phyloP scores from a whole-genome alignment of 2,888 invertebrate genomes.

The Homarus gammarus region DNA sequence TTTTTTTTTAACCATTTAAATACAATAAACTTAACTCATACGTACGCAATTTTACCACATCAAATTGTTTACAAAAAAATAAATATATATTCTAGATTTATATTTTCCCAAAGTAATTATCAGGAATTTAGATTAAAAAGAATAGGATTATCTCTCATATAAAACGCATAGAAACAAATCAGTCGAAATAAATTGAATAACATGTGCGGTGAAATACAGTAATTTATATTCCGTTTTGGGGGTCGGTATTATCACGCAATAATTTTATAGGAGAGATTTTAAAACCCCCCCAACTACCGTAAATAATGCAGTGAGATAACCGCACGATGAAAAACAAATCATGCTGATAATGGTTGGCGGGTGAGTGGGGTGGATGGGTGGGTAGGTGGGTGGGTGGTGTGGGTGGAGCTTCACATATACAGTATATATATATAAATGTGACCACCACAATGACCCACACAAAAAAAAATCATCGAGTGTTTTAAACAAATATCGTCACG shows the following conservation, averaged over 20 bases:
- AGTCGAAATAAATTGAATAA: conserved; percentile 39
- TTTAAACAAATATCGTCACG: conserved; percentile 30
- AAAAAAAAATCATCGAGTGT: conserved; percentile 37
- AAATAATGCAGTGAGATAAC: conserved; percentile 42
- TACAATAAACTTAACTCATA: no score
- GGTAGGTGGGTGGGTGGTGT: no score
- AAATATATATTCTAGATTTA: no score
- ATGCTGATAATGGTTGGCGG: conserved; percentile 19
- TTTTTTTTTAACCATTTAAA: no score
- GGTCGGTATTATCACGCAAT: conserved; percentile 30
- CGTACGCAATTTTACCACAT: no score
- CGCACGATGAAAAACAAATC: conserved; percentile 25
- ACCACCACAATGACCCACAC: conserved; percentile 11
- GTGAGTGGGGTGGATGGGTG: no score
- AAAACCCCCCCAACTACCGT: conserved; percentile 24
- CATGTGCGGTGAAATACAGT: conserved; percentile 24
- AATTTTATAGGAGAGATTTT: conserved; percentile 44
- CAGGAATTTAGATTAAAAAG: not conserved
- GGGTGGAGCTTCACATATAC: conserved; percentile 11
- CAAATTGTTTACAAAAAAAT: no score
- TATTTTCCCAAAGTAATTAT: not conserved
- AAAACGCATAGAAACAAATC: conserved; percentile 27
- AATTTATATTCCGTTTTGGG: conserved; percentile 37
- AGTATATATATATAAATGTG: no score
- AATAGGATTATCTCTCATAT: conserved; percentile 14